Conservation (phyloP, 2,113 vertebrate genomes). For the Rafetus swinhoei region DNA sequence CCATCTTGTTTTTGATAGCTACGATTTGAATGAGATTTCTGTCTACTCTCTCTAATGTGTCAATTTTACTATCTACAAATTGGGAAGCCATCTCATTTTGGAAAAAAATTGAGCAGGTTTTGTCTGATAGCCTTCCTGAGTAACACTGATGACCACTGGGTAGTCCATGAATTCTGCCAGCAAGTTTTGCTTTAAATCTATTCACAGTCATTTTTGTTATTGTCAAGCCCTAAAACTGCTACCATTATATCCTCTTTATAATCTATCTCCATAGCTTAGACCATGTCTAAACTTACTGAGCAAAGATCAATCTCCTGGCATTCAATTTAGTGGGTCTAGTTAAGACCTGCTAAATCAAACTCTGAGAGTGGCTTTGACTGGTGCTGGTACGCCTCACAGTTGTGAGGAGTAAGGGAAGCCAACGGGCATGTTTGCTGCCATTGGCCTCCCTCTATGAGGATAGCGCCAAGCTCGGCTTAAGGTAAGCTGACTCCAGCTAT, state of each 20-base stretch:
- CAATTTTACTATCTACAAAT: neutral
- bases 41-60: neutral
- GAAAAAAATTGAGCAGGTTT: neutral
- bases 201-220: neutral
- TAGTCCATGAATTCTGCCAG: neutral
- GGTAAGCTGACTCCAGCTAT: no score
- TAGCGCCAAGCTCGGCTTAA: no score
- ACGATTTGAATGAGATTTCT: neutral
- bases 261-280: neutral
- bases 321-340: no score
- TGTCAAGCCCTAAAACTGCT: neutral
- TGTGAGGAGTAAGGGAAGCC: no score
- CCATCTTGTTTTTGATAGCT: neutral
- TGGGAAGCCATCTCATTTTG: neutral
- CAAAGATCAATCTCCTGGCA: no score
- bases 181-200: neutral
- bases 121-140: neutral
- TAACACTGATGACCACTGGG: neutral
- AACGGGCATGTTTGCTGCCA: no score
- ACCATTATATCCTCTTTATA: neutral
- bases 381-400: no score
- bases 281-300: no score
- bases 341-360: no score
- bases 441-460: no score
- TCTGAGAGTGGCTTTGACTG: no score